Conservation (phyloP, 2,888 invertebrate genomes). For the Acleris literana region DNA sequence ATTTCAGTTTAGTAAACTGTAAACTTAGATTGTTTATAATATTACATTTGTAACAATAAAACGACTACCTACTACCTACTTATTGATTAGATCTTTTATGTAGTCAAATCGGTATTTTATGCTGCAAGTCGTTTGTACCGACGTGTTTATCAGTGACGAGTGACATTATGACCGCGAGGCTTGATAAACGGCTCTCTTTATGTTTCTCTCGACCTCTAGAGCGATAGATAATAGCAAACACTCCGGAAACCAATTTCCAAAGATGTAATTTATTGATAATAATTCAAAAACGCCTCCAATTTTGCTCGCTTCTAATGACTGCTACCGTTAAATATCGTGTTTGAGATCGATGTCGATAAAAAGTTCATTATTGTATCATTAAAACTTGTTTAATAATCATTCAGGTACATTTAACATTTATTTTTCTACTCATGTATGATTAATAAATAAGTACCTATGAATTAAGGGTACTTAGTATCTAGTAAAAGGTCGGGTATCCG, state of each 20-base stretch:
- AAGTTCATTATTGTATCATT: neutral
- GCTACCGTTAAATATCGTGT: neutral
- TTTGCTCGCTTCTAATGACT: neutral
- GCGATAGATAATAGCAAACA: conserved; percentile 4
- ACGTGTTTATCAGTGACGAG: conserved; percentile 19
- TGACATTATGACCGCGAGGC: conserved; percentile 28
- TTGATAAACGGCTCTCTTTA: conserved; percentile 17
- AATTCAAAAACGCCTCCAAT: neutral
- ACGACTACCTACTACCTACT: too few species aligned
- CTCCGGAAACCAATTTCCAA: conserved; percentile 7
- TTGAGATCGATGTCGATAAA: neutral
- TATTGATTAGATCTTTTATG: too few species aligned
- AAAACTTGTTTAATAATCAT: neutral
- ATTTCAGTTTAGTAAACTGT: too few species aligned
- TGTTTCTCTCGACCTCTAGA: conserved; percentile 26
- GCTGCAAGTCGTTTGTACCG: neutral
- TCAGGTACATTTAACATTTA: too few species aligned
- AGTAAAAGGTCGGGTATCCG: too few species aligned
- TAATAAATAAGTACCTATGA: too few species aligned
- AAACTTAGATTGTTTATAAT: too few species aligned
- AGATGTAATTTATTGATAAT: conserved; percentile 8
- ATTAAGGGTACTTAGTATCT: too few species aligned
- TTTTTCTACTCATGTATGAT: too few species aligned
- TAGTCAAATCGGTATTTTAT: too few species aligned
- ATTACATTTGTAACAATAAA: too few species aligned